phyloP scores from a whole-genome alignment of 2,888 invertebrate species.

The Aspidapion aeneum region DNA sequence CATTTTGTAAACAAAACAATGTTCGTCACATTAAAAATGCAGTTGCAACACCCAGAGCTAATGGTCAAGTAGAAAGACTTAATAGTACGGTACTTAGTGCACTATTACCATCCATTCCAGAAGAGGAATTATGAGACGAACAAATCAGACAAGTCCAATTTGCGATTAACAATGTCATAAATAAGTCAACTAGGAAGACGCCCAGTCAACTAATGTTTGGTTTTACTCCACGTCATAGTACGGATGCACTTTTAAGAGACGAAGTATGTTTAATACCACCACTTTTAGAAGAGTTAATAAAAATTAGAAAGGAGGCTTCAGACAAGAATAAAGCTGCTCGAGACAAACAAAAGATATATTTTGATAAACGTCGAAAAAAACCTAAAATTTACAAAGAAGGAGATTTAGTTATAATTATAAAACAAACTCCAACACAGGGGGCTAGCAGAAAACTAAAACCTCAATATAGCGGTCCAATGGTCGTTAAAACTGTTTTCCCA shows the following conservation, averaged over 20 bases:
- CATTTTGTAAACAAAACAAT: constrained; percentile 35
- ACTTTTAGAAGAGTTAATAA: constrained; percentile 17
- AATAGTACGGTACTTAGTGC: constrained; percentile 36
- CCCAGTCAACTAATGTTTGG: constrained; percentile 25
- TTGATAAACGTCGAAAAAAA: constrained; percentile 16
- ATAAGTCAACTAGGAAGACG: constrained; percentile 16
- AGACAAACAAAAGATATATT: constrained; percentile 18
- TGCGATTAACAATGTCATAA: constrained; percentile 31
- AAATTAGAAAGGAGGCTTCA: constrained; percentile 5
- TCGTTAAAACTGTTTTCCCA: constrained; percentile 23
- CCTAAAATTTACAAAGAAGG: constrained; percentile 17
- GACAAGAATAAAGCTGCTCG: constrained; percentile 7
- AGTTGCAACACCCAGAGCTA: no score
- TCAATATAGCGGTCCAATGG: constrained; percentile 22
- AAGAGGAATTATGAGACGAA: constrained; percentile 39
- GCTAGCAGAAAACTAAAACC: constrained; percentile 22
- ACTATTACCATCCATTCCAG: constrained; percentile 28
- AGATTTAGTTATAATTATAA: constrained; percentile 24
- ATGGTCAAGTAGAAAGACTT: constrained; percentile 40
- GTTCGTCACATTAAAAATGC: constrained; percentile 35
- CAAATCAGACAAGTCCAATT: constrained; percentile 36
- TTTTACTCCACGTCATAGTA: constrained; percentile 19
- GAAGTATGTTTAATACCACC: constrained; percentile 21
- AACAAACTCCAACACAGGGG: constrained; percentile 16
- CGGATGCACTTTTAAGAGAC: constrained; percentile 18